Percentiles rank a stretch among this genome's conserved stretches.
phyloP scores from a whole-genome alignment of 1,140 invertebrate species.

The Nymphalis io region DNA sequence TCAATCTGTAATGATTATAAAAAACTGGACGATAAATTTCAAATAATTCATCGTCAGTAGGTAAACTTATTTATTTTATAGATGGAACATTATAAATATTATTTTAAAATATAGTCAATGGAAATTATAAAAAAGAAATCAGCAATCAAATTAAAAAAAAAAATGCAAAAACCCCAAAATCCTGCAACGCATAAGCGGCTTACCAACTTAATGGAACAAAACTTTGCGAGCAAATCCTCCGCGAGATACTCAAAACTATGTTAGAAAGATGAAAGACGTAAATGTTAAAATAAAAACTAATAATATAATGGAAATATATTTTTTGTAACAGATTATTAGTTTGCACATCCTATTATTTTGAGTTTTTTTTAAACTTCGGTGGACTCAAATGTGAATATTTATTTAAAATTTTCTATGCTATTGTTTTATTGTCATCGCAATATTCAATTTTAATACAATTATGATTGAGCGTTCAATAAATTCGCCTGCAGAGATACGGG shows the following conservation, averaged over 20 bases:
- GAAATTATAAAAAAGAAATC: slow-evolving; percentile 26
- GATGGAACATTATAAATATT: neutral
- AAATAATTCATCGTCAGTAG: too few species aligned
- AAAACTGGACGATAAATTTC: too few species aligned
- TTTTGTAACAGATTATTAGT: too few species aligned
- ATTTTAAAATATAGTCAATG: slow-evolving; percentile 6
- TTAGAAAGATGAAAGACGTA: slow-evolving; percentile 39
- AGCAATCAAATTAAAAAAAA: slow-evolving; percentile 37
- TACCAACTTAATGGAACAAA: slow-evolving; percentile 45
- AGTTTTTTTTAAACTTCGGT: too few species aligned
- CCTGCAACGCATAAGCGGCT: slow-evolving; percentile 37
- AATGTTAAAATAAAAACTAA: slow-evolving; percentile 41
- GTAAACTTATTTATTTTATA: neutral
- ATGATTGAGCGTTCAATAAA: too few species aligned
- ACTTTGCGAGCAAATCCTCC: slow-evolving; percentile 40
- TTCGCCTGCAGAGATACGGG: slow-evolving; percentile 29
- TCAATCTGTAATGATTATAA: too few species aligned
- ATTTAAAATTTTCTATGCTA: too few species aligned
- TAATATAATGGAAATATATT: neutral
- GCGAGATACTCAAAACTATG: slow-evolving; percentile 37
- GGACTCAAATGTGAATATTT: too few species aligned
- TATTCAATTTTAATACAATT: too few species aligned
- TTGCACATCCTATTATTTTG: too few species aligned
- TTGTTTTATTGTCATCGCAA: too few species aligned
- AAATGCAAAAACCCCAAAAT: slow-evolving; percentile 34